Percentiles rank a stretch among this genome's conserved stretches.
phyloP scores from a whole-genome alignment of 53 echinoderm and acorn worm species.

The Hippasteria phrygiana region DNA sequence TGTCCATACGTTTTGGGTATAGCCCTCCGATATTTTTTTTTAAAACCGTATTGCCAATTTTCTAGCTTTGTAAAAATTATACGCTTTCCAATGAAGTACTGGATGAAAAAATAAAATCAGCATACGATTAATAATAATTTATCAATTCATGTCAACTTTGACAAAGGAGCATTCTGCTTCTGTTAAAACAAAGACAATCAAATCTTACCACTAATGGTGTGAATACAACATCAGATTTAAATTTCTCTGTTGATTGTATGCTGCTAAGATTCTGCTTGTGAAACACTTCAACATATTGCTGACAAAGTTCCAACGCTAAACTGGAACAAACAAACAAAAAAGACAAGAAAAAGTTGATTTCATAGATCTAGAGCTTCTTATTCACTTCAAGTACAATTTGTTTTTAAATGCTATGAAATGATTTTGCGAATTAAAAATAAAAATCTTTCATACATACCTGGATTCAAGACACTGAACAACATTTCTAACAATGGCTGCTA shows the following conservation, averaged over 20 bases:
- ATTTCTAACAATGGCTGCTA: constrained; percentile 57
- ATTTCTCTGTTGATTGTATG: not conserved
- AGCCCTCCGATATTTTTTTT: no score
- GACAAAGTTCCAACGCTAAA: constrained; percentile 52
- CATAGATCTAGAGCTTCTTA: no score
- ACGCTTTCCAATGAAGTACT: no score
- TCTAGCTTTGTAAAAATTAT: not conserved
- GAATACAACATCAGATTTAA: not conserved
- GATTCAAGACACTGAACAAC: constrained; percentile 62
- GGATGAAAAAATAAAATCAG: no score
- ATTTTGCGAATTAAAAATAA: not conserved
- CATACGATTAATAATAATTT: no score
- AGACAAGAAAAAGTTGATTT: not conserved
- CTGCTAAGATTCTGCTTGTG: constrained; percentile 45
- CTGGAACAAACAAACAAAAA: constrained; percentile 33
- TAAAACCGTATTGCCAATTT: not conserved
- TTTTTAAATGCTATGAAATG: no score
- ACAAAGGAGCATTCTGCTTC: no score
- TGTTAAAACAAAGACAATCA: no score
- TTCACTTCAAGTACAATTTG: no score
- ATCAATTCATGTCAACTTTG: no score
- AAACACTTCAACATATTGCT: constrained; percentile 60
- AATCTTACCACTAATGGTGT: constrained; percentile 42
- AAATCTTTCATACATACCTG: constrained; percentile 52
- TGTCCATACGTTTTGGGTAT: no score